Base-by-base conservation (phyloP, 2,888 invertebrate genomes). In the Thymelicus sylvestris region DNA sequence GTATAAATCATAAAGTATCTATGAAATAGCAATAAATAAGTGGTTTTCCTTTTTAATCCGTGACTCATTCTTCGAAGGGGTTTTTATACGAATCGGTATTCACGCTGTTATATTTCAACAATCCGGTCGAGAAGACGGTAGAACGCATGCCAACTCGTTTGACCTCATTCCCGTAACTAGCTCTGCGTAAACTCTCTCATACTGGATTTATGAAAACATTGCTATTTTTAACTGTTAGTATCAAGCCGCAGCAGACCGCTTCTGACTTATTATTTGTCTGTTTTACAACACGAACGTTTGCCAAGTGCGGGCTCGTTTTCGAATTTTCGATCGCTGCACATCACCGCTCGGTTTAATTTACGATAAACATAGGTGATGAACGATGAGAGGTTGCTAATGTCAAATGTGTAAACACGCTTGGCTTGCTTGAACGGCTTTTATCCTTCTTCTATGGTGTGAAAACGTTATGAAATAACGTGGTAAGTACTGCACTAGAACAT, bases 181-280 rank as follows among this genome's bases (percentile, higher is more conserved):
- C 87, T 86, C 90, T 90, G 89, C 85, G 89, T 91, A 90, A 89
- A 90, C 88, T 91, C 87, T 87, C 88, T 87, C 88, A 88, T 90
- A 91, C 92, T 87, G 88, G 84, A 82, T 85, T 88, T 90, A 91
- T 90, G 89, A 91, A 91, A 90, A 91, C 90, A 91, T 81, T 82
- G 76, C 87, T 93, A 92, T 92, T 91, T 92, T 89, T 87, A 91
- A 57, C 57, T 57, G 88, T 83, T 79, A 79, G 82, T 86, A 86
- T 81, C 77, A 83, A 86, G 83, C 83, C 78, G 79, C 74, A 74
- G 74, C 86, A 86, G 85, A 87, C 86, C 83, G 84, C 85, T 86
- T 81, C 84, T 84, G 72, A 86, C 83, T 84, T 86, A 88, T 87
- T 89, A 88, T 90, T 88, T 90, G 87, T 90, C 90, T 90, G 89